A percentile compares a stretch with the other conserved stretches of the same genome.
Evolutionary conservation across 2,113 vertebrate species (phyloP).

Genomic region (Varanus komodoensis): DNA sequence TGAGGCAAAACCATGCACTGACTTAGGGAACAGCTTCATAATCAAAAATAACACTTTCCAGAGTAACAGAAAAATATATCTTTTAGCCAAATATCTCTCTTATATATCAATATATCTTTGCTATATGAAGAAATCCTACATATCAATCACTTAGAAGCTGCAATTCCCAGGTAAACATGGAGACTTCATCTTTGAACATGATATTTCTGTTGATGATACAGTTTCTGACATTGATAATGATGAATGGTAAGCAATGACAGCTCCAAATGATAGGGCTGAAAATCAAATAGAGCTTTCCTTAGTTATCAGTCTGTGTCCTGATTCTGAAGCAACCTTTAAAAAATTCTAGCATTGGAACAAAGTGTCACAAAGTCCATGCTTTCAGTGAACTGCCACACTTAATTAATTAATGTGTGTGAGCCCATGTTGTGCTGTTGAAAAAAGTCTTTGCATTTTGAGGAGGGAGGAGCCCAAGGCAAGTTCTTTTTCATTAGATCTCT

Average conservation of each 20-base stretch:
- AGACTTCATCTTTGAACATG: not conserved
- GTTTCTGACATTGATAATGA: slow-evolving; percentile 31
- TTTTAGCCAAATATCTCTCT: not conserved
- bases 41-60: not conserved
- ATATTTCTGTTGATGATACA: slow-evolving; percentile 2
- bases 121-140: not conserved
- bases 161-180: not conserved
- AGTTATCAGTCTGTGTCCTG: slow-evolving; percentile 34
- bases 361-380: not conserved
- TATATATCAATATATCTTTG: too few species aligned
- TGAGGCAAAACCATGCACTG: not conserved
- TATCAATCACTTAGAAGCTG: not conserved
- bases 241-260: slow-evolving; percentile 31
- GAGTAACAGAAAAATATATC: not conserved
- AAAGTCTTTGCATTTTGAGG: not conserved
- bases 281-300: slow-evolving; percentile 28
- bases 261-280: slow-evolving; percentile 19
- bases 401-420: not conserved
- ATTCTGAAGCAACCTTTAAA: slow-evolving; percentile 28
- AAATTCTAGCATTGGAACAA: not conserved
- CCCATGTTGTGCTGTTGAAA: not conserved
- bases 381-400: slow-evolving; percentile 34
- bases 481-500: not conserved
- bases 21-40: not conserved
- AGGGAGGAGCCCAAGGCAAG: not conserved